A percentile compares a stretch with the other conserved stretches of the same genome.
Conservation (phyloP, 2,113 vertebrate species). For the Hemibagrus wyckioides region DNA sequence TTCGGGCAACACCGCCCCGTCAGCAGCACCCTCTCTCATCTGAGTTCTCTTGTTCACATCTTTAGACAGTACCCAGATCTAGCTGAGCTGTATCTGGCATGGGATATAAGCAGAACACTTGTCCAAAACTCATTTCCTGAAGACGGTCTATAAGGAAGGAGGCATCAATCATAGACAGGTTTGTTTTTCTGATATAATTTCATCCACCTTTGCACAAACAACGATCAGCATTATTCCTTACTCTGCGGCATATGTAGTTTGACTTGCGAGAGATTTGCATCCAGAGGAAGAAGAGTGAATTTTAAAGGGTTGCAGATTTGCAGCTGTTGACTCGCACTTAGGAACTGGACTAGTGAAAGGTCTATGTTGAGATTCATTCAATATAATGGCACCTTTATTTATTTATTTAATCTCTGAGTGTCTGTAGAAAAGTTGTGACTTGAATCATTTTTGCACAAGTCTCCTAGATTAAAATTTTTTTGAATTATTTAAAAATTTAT, state of each 20-base stretch:
- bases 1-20: slow-evolving; percentile 12
- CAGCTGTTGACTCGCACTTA: not conserved
- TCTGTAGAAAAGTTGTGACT: not conserved
- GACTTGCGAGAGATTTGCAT: not conserved
- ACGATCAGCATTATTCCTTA: not conserved
- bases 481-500: not conserved
- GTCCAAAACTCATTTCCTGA: not conserved
- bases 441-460: not conserved
- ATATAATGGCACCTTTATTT: not conserved
- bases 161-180: not conserved
- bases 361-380: no score
- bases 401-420: not conserved
- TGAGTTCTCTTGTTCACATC: not conserved
- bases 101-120: not conserved
- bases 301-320: not conserved
- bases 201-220: not conserved
- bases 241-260: not conserved
- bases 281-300: not conserved
- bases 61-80: slow-evolving; percentile 17
- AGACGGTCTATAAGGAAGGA: not conserved
- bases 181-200: slow-evolving; percentile 3
- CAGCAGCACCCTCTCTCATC: slow-evolving; percentile 15
- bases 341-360: not conserved
- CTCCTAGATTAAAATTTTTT: no score
- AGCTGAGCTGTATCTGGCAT: not conserved